A percentile compares a stretch with the other conserved stretches of the same genome.
These are phyloP conservation scores for Esox masquinongy DNA, from an alignment of 2,797 vertebrate species.

Conservation along the genomic window DNA sequence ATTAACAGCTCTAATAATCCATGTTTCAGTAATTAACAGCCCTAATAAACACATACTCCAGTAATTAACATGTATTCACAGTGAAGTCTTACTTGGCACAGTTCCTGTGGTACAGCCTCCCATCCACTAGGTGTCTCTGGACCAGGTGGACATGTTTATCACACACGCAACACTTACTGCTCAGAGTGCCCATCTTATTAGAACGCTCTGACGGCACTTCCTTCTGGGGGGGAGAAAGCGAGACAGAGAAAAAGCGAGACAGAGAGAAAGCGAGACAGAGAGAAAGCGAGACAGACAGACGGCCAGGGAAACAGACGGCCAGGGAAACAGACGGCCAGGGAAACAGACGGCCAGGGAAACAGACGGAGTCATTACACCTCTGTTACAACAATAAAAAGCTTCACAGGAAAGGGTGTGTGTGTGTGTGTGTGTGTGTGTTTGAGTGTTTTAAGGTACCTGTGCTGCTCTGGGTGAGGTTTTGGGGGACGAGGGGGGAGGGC, in stretches of 20 bases:
- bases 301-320: no score
- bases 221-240: conserved; percentile 50
- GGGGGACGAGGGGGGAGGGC: conserved; percentile 43
- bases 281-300: no score
- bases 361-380: no score
- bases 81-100: conserved; percentile 86
- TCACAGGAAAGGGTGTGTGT: neutral
- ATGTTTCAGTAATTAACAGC: no score
- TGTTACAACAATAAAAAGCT: neutral
- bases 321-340: no score
- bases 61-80: neutral
- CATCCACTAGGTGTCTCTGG: conserved; percentile 89
- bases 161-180: conserved; percentile 82
- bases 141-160: conserved; percentile 88
- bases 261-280: neutral
- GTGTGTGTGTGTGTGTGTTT: neutral
- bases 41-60: no score
- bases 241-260: neutral
- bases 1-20: no score
- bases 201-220: conserved; percentile 57
- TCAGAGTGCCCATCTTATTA: conserved; percentile 61
- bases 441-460: conserved; percentile 40
- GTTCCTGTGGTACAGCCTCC: conserved; percentile 93
- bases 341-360: no score
- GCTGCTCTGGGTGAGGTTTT: conserved; percentile 41